These are phyloP conservation scores for Globicephala melas DNA, from an alignment of 2,113 vertebrate species.

Conservation along the genomic window DNA sequence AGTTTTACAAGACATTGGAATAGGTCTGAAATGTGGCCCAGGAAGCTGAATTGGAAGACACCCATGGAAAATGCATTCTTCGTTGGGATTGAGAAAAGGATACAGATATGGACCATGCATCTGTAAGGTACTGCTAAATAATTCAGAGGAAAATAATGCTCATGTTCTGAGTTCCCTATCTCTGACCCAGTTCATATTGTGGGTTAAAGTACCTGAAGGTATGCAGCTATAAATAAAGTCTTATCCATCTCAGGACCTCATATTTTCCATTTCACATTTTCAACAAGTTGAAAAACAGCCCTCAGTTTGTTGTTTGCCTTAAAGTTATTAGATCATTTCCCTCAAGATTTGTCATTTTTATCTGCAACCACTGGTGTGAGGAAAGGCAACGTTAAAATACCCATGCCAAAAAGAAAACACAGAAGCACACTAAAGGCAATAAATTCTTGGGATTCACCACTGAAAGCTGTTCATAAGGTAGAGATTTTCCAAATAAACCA, in stretches of 20 bases:
- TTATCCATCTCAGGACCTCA: background rate
- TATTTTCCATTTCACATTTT: constrained; percentile 17
- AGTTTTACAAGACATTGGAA: background rate
- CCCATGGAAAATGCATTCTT: background rate
- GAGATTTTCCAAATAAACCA: background rate
- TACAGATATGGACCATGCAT: background rate
- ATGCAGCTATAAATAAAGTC: background rate
- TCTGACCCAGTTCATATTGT: background rate
- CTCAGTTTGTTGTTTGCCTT: background rate
- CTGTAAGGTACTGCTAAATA: background rate
- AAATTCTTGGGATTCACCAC: background rate
- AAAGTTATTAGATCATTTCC: background rate
- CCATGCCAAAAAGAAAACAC: background rate
- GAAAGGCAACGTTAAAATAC: background rate
- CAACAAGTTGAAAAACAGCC: background rate
- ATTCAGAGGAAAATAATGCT: constrained; percentile 10
- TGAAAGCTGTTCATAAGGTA: background rate
- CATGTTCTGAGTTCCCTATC: constrained; percentile 40
- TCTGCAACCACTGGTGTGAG: background rate
- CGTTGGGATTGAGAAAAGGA: background rate
- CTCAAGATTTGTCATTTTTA: background rate
- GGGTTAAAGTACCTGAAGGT: background rate
- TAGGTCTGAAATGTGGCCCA: background rate
- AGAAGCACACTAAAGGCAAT: background rate
- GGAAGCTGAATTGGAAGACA: background rate